Evolutionary conservation across 2,113 vertebrate species (phyloP).

Genomic region (Caracal caracal): DNA sequence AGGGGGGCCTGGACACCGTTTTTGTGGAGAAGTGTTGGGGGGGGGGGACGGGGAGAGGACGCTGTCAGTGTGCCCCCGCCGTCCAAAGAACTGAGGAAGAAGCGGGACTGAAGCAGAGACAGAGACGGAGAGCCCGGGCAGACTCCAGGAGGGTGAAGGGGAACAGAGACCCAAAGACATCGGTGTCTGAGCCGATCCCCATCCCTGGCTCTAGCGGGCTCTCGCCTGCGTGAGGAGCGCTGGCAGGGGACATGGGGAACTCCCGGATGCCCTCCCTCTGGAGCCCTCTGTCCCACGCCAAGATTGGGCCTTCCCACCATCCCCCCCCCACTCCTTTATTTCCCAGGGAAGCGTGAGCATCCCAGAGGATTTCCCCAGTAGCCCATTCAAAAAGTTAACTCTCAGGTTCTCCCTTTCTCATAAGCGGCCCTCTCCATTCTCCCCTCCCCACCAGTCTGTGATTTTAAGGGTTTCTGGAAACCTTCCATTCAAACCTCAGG

Average conservation of each 20-base stretch:
- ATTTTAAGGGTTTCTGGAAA: constrained; percentile 52
- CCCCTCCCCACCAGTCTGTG: background rate
- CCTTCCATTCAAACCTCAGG: background rate
- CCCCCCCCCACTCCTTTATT: background rate
- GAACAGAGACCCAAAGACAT: background rate
- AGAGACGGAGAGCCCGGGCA: background rate
- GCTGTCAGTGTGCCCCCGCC: background rate
- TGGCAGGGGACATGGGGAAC: background rate
- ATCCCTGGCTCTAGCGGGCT: background rate
- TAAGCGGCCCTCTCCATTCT: background rate
- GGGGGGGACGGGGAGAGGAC: background rate
- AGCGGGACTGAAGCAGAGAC: background rate
- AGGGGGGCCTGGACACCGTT: background rate
- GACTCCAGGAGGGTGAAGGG: background rate
- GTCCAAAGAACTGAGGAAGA: background rate
- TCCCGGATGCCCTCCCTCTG: background rate
- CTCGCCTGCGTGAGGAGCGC: background rate
- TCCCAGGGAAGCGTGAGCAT: background rate
- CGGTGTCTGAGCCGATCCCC: background rate
- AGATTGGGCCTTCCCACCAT: background rate
- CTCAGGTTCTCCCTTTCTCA: background rate
- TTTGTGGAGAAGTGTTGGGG: background rate
- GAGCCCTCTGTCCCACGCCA: background rate
- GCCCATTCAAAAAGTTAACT: background rate
- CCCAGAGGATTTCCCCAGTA: background rate